Conservation (phyloP, 2,113 vertebrate species). For the Semnornis frantzii region DNA sequence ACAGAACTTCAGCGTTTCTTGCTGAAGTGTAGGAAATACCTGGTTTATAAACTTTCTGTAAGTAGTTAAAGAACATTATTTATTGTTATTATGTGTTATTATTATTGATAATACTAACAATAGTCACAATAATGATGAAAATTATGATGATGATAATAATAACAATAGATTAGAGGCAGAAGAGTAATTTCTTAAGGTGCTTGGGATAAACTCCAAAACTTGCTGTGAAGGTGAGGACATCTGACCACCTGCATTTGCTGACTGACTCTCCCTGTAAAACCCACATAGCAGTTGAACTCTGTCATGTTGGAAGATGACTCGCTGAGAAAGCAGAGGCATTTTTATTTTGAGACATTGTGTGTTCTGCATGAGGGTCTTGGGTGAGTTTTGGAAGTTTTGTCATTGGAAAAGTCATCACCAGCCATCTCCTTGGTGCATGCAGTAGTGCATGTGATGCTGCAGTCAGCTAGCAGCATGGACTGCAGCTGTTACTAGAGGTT, state of each 20-base stretch:
- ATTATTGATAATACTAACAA: no score
- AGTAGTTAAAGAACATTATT: neutral
- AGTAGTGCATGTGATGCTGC: accelerated
- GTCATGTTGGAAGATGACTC: accelerated
- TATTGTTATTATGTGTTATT: no score
- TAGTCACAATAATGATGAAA: no score
- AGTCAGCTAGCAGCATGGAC: neutral
- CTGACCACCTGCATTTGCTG: neutral
- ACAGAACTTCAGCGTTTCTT: neutral
- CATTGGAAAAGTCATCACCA: neutral
- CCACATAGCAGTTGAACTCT: accelerated
- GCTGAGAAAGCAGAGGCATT: neutral
- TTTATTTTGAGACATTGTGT: neutral
- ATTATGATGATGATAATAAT: no score
- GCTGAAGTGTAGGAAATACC: neutral
- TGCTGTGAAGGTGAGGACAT: neutral
- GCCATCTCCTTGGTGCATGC: accelerated
- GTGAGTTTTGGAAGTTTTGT: neutral
- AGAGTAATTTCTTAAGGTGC: neutral
- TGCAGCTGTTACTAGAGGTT: neutral
- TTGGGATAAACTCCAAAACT: neutral
- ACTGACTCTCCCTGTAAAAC: neutral
- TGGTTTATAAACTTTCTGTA: neutral
- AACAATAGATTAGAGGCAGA: neutral
- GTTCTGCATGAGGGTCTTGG: neutral